Conservation (phyloP, 2,113 vertebrate species). For the Mellivora capensis region DNA sequence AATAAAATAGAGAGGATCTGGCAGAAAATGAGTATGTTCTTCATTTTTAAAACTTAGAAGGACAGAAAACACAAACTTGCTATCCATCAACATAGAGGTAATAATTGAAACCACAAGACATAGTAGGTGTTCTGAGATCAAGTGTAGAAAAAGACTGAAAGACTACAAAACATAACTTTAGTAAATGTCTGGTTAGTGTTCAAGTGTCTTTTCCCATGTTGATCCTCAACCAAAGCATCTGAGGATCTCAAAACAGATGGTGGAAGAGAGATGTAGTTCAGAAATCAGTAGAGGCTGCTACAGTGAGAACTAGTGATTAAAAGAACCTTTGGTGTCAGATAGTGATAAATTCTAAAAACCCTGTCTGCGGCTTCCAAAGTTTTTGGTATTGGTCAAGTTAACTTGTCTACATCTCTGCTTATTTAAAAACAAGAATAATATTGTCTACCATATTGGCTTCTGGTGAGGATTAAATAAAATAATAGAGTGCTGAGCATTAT, state of each 20-base stretch:
- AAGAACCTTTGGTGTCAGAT: background rate
- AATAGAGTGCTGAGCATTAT: background rate
- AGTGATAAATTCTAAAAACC: background rate
- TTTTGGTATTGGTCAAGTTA: background rate
- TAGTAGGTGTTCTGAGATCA: background rate
- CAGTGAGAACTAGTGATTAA: background rate
- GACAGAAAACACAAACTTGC: background rate
- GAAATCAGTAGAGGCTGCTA: background rate
- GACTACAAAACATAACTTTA: background rate
- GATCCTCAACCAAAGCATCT: background rate
- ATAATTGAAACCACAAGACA: background rate
- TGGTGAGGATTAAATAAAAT: background rate
- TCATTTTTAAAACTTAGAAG: background rate
- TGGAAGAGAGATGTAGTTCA: background rate
- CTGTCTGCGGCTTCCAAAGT: no score
- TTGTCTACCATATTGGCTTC: background rate
- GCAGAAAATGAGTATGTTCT: background rate
- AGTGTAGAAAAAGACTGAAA: background rate
- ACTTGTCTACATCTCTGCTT: background rate
- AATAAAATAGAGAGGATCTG: background rate
- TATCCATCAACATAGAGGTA: background rate
- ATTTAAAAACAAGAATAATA: background rate
- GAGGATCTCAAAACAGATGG: background rate
- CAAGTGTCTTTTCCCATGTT: background rate
- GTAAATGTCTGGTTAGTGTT: background rate